These are phyloP conservation scores for Bufo gargarizans DNA, from an alignment of 2,113 vertebrate species.

Conservation along the genomic window DNA sequence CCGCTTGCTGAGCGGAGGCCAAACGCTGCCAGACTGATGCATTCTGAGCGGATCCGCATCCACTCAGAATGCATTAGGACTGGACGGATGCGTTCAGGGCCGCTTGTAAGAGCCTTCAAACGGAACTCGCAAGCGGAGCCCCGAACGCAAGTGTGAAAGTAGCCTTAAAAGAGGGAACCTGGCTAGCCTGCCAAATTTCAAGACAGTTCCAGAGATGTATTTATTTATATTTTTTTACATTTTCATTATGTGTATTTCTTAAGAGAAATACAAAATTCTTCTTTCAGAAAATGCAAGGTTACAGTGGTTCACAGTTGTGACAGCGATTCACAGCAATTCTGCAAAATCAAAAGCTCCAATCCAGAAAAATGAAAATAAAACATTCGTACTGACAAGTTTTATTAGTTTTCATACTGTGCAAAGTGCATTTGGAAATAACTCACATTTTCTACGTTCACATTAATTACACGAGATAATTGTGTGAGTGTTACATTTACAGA, in stretches of 20 bases:
- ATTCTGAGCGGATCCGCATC: too few species aligned
- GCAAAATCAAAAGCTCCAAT: background rate
- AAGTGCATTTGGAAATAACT: slow-evolving; percentile 28
- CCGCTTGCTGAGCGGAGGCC: too few species aligned
- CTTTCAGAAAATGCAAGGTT: background rate
- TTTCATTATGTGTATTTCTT: background rate
- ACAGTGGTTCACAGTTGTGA: background rate
- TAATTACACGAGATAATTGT: slow-evolving; percentile 53
- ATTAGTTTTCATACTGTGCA: slow-evolving; percentile 43
- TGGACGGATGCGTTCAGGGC: too few species aligned
- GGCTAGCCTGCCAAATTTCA: background rate
- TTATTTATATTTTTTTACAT: background rate
- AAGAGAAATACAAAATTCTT: background rate
- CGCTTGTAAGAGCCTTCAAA: too few species aligned
- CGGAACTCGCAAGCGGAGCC: too few species aligned
- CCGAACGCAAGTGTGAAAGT: too few species aligned
- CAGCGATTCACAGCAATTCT: background rate
- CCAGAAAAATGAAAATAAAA: slow-evolving; percentile 30
- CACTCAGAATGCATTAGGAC: too few species aligned
- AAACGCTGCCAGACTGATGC: too few species aligned
- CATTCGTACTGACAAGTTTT: slow-evolving; percentile 14
- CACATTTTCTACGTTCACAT: slow-evolving; percentile 42
- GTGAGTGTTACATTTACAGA: slow-evolving; percentile 40
- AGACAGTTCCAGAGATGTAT: background rate
- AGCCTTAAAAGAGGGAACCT: background rate